phyloP scores from a whole-genome alignment of 2,113 vertebrate species.

The Pardalotus punctatus region DNA sequence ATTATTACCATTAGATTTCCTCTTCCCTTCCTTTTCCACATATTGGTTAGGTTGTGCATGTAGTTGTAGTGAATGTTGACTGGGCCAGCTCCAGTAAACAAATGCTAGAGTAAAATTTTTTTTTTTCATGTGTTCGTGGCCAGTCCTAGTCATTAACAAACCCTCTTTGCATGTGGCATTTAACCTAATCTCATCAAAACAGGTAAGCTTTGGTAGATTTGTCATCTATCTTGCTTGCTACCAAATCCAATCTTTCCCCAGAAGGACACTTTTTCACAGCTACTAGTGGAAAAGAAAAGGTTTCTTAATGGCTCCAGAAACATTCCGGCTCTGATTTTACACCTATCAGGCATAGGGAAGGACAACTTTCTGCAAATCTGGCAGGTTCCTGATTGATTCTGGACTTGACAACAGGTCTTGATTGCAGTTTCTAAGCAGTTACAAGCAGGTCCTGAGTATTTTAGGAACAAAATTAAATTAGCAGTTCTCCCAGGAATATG shows the following conservation, averaged over 20 bases:
- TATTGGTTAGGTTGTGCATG: neutral
- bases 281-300: neutral
- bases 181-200: neutral
- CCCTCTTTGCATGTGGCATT: neutral
- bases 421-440: constrained; percentile 70
- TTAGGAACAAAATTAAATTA: constrained; percentile 73
- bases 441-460: constrained; percentile 76
- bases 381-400: neutral
- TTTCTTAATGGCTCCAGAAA: neutral
- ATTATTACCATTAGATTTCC: neutral
- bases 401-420: constrained; percentile 37
- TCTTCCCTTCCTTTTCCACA: neutral
- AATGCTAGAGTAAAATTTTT: neutral
- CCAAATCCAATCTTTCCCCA: neutral
- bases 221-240: neutral
- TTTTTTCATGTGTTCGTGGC: neutral
- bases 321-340: neutral
- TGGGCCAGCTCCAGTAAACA: neutral
- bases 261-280: neutral
- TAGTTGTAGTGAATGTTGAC: neutral
- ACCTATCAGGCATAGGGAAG: neutral
- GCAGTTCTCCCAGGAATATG: constrained; percentile 66
- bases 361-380: neutral
- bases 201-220: neutral
- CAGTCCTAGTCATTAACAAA: neutral